These are phyloP conservation scores for Zeus faber DNA, from an alignment of 2,113 vertebrate species.

Conservation along the genomic window DNA sequence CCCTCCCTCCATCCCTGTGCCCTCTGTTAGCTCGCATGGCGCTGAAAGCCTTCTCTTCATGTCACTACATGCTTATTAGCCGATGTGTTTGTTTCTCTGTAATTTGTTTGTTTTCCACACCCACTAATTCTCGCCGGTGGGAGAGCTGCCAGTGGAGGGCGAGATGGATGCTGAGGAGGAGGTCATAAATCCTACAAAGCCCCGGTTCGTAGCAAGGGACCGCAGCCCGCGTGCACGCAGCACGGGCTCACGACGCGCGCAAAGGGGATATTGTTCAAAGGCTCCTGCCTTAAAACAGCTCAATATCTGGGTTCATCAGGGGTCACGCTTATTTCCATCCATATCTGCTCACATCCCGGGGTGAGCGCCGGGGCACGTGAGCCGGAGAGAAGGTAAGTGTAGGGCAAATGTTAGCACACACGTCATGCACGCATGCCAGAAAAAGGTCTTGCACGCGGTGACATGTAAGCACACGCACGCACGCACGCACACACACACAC, in stretches of 20 bases:
- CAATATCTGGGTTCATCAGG: conserved; percentile 66
- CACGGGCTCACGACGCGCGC: too few species aligned
- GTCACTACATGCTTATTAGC: conserved; percentile 69
- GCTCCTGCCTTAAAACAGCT: conserved; percentile 68
- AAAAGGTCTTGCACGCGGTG: too few species aligned
- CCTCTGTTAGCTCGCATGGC: conserved; percentile 10
- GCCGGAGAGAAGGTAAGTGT: conserved; percentile 46
- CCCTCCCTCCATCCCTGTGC: background rate
- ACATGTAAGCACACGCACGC: too few species aligned
- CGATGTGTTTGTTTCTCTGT: conserved; percentile 63
- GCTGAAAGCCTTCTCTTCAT: conserved; percentile 47
- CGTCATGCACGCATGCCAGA: conserved; percentile 12
- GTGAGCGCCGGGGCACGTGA: conserved; percentile 43
- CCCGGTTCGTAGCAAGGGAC: conserved; percentile 29
- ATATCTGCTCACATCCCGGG: conserved; percentile 67
- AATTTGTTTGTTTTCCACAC: conserved; percentile 73
- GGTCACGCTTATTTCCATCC: conserved; percentile 74
- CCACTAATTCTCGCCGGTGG: conserved; percentile 68
- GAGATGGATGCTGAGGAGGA: conserved; percentile 7
- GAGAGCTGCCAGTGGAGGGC: conserved; percentile 18
- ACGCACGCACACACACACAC: background rate
- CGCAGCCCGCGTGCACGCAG: conserved; percentile 31
- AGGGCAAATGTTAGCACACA: conserved; percentile 49
- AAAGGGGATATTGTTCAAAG: conserved; percentile 66
- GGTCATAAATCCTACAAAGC: conserved; percentile 71